These are phyloP conservation scores for Euglossa dilemma DNA, from an alignment of 1,140 invertebrate genomes.

Conservation along the genomic window DNA sequence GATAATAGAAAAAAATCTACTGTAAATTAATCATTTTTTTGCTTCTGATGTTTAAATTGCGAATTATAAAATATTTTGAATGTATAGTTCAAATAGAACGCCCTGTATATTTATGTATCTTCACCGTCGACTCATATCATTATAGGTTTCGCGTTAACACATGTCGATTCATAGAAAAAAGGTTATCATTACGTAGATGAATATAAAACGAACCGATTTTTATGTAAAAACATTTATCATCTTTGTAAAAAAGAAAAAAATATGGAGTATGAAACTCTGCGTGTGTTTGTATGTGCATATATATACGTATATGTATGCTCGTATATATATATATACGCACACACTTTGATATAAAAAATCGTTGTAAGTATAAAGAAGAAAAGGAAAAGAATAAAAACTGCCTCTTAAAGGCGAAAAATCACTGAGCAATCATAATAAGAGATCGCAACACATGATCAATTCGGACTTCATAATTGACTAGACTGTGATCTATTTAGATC, in stretches of 20 bases:
- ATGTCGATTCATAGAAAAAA: conserved; percentile 17
- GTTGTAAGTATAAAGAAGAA: background rate
- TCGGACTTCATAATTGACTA: conserved; percentile 62
- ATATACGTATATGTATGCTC: background rate
- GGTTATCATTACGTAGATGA: background rate
- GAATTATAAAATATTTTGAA: background rate
- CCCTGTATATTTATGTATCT: background rate
- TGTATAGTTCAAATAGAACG: background rate
- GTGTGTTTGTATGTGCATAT: background rate
- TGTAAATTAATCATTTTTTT: background rate
- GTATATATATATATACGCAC: background rate
- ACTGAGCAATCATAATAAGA: conserved; percentile 18
- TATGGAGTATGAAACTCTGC: background rate
- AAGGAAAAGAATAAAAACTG: background rate
- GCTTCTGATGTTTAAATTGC: background rate
- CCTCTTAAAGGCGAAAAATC: conserved; percentile 1
- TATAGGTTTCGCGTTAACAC: too few species aligned
- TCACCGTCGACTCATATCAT: background rate
- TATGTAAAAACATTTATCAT: conserved; percentile 1
- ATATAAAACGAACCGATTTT: conserved; percentile 20
- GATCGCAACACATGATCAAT: conserved; percentile 34
- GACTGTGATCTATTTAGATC: conserved; percentile 49
- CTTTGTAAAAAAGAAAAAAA: background rate
- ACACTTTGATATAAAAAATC: background rate
- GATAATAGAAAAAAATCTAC: too few species aligned